Evolutionary conservation across 2,113 vertebrate species (phyloP).

Genomic region (Choloepus hoffmanni): DNA sequence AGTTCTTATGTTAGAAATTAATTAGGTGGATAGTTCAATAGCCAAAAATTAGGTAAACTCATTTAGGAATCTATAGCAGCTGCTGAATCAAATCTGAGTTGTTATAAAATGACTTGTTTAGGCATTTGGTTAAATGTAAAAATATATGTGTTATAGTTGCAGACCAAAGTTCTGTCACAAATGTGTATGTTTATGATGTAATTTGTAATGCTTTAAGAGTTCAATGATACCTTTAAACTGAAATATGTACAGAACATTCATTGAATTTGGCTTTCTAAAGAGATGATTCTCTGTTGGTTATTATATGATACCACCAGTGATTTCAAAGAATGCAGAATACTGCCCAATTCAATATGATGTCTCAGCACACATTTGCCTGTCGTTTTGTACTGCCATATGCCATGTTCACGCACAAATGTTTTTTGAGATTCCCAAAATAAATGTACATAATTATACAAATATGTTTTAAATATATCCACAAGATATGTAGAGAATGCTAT

Average conservation of each 20-base stretch:
- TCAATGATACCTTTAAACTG: neutral
- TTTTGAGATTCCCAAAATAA: constrained; percentile 39
- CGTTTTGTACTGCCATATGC: neutral
- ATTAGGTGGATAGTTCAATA: neutral
- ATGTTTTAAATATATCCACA: constrained; percentile 12
- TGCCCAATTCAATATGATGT: neutral
- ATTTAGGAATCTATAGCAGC: constrained; percentile 17
- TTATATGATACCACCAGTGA: neutral
- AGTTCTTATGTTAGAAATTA: constrained; percentile 30
- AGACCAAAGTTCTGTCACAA: constrained; percentile 11
- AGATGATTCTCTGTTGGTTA: neutral
- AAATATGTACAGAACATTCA: neutral
- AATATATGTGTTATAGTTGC: neutral
- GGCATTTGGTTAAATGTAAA: neutral
- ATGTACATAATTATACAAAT: constrained; percentile 6
- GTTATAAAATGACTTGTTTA: neutral
- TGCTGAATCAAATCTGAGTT: neutral
- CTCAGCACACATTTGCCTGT: neutral
- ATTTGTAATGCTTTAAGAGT: neutral
- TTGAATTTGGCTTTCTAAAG: neutral
- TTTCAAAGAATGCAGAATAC: neutral
- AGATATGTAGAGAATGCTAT: neutral
- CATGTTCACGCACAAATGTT: neutral
- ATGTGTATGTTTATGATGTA: neutral
- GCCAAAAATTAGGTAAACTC: constrained; percentile 5